A percentile compares a stretch with the other conserved stretches of the same genome.
These are phyloP conservation scores for Solen grandis DNA, from an alignment of 1,140 invertebrate genomes.

Conservation along the genomic window DNA sequence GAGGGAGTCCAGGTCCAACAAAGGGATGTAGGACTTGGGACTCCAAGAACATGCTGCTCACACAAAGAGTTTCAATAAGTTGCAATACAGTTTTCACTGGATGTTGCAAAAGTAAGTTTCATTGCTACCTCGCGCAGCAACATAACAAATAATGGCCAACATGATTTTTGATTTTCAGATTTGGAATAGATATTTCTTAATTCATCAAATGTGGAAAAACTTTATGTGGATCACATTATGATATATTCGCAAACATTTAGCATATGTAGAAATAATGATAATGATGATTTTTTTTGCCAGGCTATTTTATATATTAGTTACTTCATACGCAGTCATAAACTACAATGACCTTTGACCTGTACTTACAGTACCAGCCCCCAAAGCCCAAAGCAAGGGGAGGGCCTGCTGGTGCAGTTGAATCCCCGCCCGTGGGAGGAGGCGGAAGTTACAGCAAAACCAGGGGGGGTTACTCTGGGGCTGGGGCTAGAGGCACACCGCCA, in stretches of 20 bases:
- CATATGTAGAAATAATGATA: not conserved
- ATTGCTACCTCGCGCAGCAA: too few relatives aligned
- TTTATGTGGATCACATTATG: not conserved
- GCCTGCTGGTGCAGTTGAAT: slow-evolving; percentile 1
- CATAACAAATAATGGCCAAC: too few relatives aligned
- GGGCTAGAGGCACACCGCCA: not conserved
- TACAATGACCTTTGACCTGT: not conserved
- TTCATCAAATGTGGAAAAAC: not conserved
- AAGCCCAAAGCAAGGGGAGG: slow-evolving; percentile 60
- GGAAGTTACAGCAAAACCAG: not conserved
- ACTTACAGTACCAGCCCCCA: slow-evolving; percentile 68
- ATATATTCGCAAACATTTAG: not conserved
- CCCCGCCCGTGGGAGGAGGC: not conserved
- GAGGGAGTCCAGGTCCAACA: too few relatives aligned
- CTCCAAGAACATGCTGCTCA: not conserved
- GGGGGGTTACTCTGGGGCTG: not conserved
- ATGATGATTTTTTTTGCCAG: not conserved
- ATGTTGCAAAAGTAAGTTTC: not conserved
- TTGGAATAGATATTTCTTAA: not conserved
- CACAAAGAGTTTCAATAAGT: too few relatives aligned
- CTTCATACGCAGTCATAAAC: not conserved
- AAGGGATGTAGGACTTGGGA: not conserved
- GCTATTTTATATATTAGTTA: not conserved
- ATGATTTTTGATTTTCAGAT: too few relatives aligned
- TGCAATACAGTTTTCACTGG: not conserved